A percentile compares a stretch with the other conserved stretches of the same genome.
phyloP scores from a whole-genome alignment of 2,888 invertebrate genomes.

The Blastobasis lacticolella region DNA sequence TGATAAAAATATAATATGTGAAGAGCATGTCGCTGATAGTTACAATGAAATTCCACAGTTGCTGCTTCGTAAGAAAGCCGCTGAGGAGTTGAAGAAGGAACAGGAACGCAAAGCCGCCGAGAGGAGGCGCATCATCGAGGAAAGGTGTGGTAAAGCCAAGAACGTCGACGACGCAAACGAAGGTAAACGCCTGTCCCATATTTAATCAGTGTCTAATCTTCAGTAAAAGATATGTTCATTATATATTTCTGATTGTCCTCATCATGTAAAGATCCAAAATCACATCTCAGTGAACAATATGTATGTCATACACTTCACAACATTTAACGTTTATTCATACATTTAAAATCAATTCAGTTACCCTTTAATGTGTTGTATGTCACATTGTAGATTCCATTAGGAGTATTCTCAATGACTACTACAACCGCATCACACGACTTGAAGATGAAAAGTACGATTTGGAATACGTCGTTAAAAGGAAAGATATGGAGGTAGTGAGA shows the following conservation, averaged over 20 bases:
- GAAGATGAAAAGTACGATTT: conserved; percentile 98
- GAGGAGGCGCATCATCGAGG: conserved; percentile 96
- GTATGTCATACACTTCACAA: conserved; percentile 36
- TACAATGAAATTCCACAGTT: conserved; percentile 79
- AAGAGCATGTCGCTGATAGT: conserved; percentile 99
- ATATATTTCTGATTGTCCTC: not conserved
- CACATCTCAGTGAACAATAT: not conserved
- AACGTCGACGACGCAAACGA: conserved; percentile 93
- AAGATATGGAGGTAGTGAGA: conserved; percentile 96
- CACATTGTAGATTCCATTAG: conserved; percentile 81
- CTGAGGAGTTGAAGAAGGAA: conserved; percentile 99
- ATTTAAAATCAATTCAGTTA: not conserved
- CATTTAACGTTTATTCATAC: conserved; percentile 7
- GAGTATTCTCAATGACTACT: conserved; percentile 87
- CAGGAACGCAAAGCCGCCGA: conserved; percentile 99
- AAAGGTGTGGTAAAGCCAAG: conserved; percentile 94
- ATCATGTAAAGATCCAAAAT: not conserved
- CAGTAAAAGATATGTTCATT: not conserved
- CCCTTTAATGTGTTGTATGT: conserved; percentile 10
- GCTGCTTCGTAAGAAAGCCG: conserved; percentile 99
- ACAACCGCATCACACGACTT: conserved; percentile 89
- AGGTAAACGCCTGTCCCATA: conserved; percentile 76
- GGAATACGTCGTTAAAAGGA: conserved; percentile 98
- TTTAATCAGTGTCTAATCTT: not conserved
- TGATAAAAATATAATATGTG: conserved; percentile 77